Percentiles rank a stretch among this genome's conserved stretches.
These are phyloP conservation scores for Bubo bubo DNA, from an alignment of 2,113 vertebrate genomes.

Conservation along the genomic window DNA sequence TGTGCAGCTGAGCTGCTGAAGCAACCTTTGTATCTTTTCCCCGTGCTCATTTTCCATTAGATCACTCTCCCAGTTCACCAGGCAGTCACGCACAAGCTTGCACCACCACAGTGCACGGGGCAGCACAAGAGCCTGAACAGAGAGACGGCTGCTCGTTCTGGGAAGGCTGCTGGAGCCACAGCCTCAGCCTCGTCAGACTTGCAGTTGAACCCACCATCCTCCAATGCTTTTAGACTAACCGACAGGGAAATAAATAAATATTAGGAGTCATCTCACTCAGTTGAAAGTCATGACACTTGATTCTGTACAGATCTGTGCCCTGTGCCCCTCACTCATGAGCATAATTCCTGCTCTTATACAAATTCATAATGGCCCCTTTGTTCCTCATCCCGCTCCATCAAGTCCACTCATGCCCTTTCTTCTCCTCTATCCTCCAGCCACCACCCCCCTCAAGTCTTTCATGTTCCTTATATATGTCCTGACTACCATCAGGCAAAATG, in stretches of 20 bases:
- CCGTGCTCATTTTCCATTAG: neutral
- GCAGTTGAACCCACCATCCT: neutral
- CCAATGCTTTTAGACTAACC: neutral
- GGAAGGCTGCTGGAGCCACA: neutral
- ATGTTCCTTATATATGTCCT: neutral
- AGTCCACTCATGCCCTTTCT: neutral
- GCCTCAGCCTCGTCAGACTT: neutral
- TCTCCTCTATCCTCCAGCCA: neutral
- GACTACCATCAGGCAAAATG: neutral
- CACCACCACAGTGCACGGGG: neutral
- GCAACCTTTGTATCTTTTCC: neutral
- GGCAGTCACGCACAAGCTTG: neutral
- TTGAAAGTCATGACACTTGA: neutral
- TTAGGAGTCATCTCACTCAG: neutral
- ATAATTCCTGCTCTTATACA: neutral
- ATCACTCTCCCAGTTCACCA: neutral
- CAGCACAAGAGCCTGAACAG: neutral
- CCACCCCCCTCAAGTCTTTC: neutral
- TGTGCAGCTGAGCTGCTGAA: neutral
- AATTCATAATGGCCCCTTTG: conserved; percentile 13
- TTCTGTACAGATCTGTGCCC: neutral
- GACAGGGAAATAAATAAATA: neutral
- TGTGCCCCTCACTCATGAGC: neutral
- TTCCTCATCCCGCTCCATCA: neutral
- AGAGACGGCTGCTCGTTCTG: neutral